Base-by-base conservation (phyloP, 2,113 vertebrate genomes). In the Cygnus buccinator region DNA sequence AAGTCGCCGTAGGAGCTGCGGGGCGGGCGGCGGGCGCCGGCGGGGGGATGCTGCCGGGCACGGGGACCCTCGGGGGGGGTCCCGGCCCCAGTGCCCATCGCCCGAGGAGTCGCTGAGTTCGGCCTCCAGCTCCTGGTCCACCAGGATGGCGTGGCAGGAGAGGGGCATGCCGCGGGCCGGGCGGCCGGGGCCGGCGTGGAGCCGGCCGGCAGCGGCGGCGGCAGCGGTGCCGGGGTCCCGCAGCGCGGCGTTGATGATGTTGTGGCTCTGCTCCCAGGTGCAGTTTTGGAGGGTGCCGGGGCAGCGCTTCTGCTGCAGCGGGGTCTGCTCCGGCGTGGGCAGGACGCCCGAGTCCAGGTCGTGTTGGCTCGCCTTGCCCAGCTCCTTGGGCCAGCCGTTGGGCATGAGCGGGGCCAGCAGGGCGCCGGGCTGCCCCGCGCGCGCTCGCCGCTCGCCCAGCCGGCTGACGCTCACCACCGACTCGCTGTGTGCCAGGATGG, bases 291-390 rank as follows among this genome's bases (percentile, higher is more conserved):
- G 96, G 15, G 98, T 95, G 14, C 98, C 97, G 2, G 97, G 90
- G 84, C 98, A 97, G 43, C 99, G 98, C 79, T 99, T 99, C 94
- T 99, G 99, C 86, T 99, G 99, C 97, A 99, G 97, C 0, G 99
- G 99, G 2, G 99, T 99, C 97, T 99, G 99, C 97, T 99, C 99
- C 0, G 99, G 99, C 0, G 99, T 99, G 41, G 99, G 99, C 87
- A 99, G 98, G 74, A 99, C 97, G 33, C 98, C 99, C 0, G 99
- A 98, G 94, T 99, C 99, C 97, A 99, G 97, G 59, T 99, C 99
- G 37, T 98, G 97, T 2, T 97, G 97, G 79, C 94, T 81, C 12
- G 97, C 98, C 83, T 98, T 98, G 75, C 91, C 95, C 88, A 98
- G 74, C 57, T 97, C 99, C 94, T 99, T 98, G 61, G 98, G 97